Evolutionary conservation across 2,888 invertebrate genomes (phyloP).

Genomic region (Eubasilissa splendida): DNA sequence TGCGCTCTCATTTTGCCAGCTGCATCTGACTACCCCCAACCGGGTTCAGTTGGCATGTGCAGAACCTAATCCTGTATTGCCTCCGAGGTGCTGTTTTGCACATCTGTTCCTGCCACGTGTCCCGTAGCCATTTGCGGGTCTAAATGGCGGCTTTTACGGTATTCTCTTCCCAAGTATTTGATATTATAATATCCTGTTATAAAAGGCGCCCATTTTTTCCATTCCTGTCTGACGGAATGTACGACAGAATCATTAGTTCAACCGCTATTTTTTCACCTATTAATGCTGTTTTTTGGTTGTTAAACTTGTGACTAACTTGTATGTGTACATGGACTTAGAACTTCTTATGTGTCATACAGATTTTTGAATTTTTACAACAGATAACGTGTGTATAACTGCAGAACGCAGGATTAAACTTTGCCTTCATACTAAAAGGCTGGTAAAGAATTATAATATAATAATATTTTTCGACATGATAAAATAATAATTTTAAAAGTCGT

Average conservation of each 20-base stretch:
- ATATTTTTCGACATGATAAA: no score
- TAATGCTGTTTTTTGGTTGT: no score
- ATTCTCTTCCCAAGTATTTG: conserved; percentile 29
- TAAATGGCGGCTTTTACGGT: conserved; percentile 32
- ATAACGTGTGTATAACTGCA: no score
- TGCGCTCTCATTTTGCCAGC: not conserved
- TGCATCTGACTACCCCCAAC: not conserved
- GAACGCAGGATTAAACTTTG: no score
- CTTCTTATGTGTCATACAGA: no score
- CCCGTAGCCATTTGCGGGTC: conserved; percentile 21
- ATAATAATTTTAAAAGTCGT: no score
- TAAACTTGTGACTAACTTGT: no score
- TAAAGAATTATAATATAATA: no score
- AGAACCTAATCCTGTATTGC: conserved; percentile 36
- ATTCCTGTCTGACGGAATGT: not conserved
- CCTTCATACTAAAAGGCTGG: no score
- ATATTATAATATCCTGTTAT: conserved; percentile 37
- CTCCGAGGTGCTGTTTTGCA: conserved; percentile 45
- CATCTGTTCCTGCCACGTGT: conserved; percentile 51
- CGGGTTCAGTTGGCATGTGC: conserved; percentile 23
- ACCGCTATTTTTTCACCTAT: not conserved
- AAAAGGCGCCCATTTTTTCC: conserved; percentile 24
- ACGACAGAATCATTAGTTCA: conserved; percentile 9
- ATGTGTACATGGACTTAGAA: no score
- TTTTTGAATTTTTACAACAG: not conserved